phyloP scores from a whole-genome alignment of 2,113 vertebrate genomes.

The Atractosteus spatula region DNA sequence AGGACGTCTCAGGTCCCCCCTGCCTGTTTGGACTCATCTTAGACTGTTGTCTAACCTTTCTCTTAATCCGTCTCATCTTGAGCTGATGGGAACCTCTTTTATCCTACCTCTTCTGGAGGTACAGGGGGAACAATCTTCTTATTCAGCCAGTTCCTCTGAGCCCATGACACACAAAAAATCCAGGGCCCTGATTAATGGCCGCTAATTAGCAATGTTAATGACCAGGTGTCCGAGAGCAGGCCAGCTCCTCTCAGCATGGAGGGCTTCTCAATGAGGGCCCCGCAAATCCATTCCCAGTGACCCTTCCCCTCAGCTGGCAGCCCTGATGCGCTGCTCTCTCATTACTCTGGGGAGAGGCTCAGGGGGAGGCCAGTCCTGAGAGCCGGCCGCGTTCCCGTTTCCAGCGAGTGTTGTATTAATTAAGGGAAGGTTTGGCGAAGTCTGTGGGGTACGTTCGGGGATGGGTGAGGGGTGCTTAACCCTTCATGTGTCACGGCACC shows the following conservation, averaged over 20 bases:
- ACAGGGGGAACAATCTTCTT: constrained; percentile 84
- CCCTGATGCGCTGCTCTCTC: constrained; percentile 77
- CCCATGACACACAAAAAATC: constrained; percentile 72
- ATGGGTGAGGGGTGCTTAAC: constrained; percentile 37
- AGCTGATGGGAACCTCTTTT: constrained; percentile 85
- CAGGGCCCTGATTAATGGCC: constrained; percentile 94
- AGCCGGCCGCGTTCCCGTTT: constrained; percentile 71
- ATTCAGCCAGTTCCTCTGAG: constrained; percentile 76
- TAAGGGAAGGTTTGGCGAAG: constrained; percentile 69
- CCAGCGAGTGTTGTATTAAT: constrained; percentile 74
- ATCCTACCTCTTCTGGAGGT: constrained; percentile 83
- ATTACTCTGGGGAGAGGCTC: constrained; percentile 77
- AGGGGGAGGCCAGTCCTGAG: constrained; percentile 71
- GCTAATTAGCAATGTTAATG: constrained; percentile 99
- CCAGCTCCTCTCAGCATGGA: constrained; percentile 91
- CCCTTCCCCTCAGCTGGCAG: constrained; percentile 81
- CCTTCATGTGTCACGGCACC: constrained; percentile 15
- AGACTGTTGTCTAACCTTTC: constrained; percentile 77
- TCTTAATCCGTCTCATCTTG: constrained; percentile 80
- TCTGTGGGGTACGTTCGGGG: constrained; percentile 49
- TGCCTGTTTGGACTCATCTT: constrained; percentile 54
- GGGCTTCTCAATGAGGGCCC: constrained; percentile 84
- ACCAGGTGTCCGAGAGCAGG: constrained; percentile 97
- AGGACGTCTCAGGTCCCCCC: constrained; percentile 61
- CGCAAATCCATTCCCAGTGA: constrained; percentile 88